Conservation (phyloP, 23 tunicate species). For the Trididemnum nubilum region DNA sequence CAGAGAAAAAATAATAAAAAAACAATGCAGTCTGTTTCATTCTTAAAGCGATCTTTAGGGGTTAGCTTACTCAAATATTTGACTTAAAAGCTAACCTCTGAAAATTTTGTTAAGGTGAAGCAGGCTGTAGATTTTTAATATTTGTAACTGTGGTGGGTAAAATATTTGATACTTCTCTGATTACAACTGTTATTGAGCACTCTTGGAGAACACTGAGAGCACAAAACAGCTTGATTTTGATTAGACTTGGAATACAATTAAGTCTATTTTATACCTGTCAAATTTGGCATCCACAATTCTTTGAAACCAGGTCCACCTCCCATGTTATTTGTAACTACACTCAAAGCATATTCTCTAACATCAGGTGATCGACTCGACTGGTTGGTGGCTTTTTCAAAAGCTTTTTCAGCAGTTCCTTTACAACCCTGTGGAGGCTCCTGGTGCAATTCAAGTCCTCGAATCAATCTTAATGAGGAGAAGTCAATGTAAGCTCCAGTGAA, state of each 20-base stretch:
- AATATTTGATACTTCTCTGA: no score
- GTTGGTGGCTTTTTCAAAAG: not conserved
- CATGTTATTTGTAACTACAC: constrained; percentile 11
- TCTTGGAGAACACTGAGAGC: no score
- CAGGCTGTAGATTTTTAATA: no score
- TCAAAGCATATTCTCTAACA: constrained; percentile 21
- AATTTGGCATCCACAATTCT: constrained; percentile 48
- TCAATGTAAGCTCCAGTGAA: constrained; percentile 45
- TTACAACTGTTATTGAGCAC: no score
- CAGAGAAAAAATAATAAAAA: no score
- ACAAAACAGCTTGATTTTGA: not conserved
- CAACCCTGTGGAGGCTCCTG: not conserved
- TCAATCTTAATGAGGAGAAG: constrained; percentile 71
- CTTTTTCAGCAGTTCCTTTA: not conserved
- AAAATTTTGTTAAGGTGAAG: no score
- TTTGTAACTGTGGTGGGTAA: no score
- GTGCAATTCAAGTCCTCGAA: constrained; percentile 46
- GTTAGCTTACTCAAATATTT: no score
- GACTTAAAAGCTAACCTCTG: no score
- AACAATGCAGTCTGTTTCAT: no score
- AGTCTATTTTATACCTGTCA: constrained; percentile 46
- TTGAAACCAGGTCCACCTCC: constrained; percentile 8
- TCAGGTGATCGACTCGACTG: not conserved
- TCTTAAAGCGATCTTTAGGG: no score
- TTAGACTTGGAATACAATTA: not conserved